Conservation (phyloP, 1,140 invertebrate species). For the Micrasema longulum region DNA sequence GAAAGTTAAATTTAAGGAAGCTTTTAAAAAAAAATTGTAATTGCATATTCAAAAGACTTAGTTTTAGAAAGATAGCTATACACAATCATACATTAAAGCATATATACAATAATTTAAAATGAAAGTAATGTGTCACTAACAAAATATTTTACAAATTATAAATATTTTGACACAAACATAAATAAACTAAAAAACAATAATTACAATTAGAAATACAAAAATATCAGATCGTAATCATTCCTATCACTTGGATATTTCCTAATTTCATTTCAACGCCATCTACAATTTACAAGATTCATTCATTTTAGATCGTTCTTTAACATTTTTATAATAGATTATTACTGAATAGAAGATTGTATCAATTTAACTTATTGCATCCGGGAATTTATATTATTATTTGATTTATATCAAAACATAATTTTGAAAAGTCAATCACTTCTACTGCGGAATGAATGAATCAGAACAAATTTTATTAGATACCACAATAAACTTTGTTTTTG, state of each 20-base stretch:
- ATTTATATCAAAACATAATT: too few relatives aligned
- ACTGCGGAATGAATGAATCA: too few relatives aligned
- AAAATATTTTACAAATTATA: slow-evolving; percentile 10
- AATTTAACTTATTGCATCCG: too few relatives aligned
- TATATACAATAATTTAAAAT: slow-evolving; percentile 23
- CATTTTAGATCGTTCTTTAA: too few relatives aligned
- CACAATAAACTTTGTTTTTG: too few relatives aligned
- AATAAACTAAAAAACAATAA: slow-evolving; percentile 9
- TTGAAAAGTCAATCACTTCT: too few relatives aligned
- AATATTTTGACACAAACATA: not conserved
- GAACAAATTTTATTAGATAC: too few relatives aligned
- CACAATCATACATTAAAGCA: slow-evolving; percentile 14
- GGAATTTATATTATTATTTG: too few relatives aligned
- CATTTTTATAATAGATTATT: not conserved
- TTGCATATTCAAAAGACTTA: not conserved
- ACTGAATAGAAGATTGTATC: not conserved
- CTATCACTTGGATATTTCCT: slow-evolving; percentile 21
- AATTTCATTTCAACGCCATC: slow-evolving; percentile 16
- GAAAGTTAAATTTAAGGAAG: too few relatives aligned
- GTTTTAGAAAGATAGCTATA: slow-evolving; percentile 6
- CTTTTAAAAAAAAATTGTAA: too few relatives aligned
- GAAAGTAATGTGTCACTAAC: not conserved
- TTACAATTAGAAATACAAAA: slow-evolving; percentile 24
- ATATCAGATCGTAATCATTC: slow-evolving; percentile 25
- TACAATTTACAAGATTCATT: slow-evolving; percentile 29